Conservation (phyloP, 2,888 invertebrate genomes). For the Dynastes hyllus region DNA sequence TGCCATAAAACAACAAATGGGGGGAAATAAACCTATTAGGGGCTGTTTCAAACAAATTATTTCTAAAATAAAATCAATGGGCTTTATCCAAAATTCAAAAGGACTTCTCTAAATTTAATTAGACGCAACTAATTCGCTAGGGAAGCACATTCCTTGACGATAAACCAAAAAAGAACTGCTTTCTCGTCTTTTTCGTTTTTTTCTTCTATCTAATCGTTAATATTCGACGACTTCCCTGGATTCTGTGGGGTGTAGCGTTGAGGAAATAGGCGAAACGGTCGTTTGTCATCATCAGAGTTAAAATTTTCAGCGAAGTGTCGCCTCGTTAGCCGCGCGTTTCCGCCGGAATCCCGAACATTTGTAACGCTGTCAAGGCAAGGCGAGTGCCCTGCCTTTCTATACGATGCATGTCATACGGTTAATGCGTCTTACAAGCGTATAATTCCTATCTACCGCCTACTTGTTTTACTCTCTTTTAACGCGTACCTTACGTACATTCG, state of each 20-base stretch:
- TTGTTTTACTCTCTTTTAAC: background rate
- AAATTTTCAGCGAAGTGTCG: constrained; percentile 61
- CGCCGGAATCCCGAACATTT: constrained; percentile 54
- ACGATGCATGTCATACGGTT: constrained; percentile 25
- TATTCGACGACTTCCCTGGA: background rate
- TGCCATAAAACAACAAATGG: no score
- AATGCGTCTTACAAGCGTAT: constrained; percentile 28
- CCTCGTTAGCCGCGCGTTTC: constrained; percentile 61
- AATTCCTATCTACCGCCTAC: constrained; percentile 15
- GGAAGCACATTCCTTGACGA: background rate
- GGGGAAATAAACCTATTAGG: no score
- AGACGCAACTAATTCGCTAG: constrained; percentile 14
- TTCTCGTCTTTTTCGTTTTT: background rate
- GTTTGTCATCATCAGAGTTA: constrained; percentile 63
- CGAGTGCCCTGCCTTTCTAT: background rate
- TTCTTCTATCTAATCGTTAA: constrained; percentile 5
- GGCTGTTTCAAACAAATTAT: no score
- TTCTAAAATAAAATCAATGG: no score
- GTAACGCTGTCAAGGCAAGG: constrained; percentile 35
- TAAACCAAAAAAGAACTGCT: background rate
- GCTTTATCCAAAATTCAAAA: background rate
- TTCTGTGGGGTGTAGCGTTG: constrained; percentile 18
- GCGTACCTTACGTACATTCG: background rate
- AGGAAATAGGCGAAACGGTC: constrained; percentile 50
- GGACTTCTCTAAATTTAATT: background rate